phyloP scores from a whole-genome alignment of 2,797 vertebrate genomes.

The Girardinus metallicus region DNA sequence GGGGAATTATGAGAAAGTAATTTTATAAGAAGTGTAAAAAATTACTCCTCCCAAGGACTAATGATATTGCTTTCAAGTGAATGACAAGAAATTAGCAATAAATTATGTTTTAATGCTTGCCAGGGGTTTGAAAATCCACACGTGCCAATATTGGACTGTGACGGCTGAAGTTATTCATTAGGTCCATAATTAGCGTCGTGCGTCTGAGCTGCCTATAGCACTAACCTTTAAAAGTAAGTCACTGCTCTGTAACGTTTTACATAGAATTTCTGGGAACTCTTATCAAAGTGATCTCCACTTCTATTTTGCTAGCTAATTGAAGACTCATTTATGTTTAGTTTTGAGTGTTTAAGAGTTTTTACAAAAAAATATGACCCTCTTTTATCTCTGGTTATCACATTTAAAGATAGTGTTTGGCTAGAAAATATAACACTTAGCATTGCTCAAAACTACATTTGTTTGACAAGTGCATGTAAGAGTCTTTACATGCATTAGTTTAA shows the following conservation, averaged over 20 bases:
- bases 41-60: slow-evolving; percentile 24
- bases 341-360: neutral
- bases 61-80: slow-evolving; percentile 31
- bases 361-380: neutral
- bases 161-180: slow-evolving; percentile 39
- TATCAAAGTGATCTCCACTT: slow-evolving; percentile 1
- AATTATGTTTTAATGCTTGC: slow-evolving; percentile 36
- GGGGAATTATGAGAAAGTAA: slow-evolving; percentile 10
- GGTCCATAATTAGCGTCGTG: slow-evolving; percentile 38
- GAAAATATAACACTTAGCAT: neutral
- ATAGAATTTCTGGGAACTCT: slow-evolving; percentile 15
- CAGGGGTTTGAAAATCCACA: slow-evolving; percentile 27
- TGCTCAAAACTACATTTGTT: neutral
- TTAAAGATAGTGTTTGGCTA: neutral
- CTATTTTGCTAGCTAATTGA: slow-evolving; percentile 14
- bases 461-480: neutral
- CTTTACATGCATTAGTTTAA: neutral
- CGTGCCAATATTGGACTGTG: slow-evolving; percentile 27
- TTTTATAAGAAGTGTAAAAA: slow-evolving; percentile 19
- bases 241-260: slow-evolving; percentile 8
- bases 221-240: slow-evolving; percentile 38
- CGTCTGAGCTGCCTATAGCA: slow-evolving; percentile 32
- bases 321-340: slow-evolving; percentile 10
- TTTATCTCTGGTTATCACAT: neutral
- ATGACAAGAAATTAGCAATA: slow-evolving; percentile 40